Evolutionary conservation across 1,140 invertebrate genomes (phyloP).

Genomic region (Drosophila kepulauana): DNA sequence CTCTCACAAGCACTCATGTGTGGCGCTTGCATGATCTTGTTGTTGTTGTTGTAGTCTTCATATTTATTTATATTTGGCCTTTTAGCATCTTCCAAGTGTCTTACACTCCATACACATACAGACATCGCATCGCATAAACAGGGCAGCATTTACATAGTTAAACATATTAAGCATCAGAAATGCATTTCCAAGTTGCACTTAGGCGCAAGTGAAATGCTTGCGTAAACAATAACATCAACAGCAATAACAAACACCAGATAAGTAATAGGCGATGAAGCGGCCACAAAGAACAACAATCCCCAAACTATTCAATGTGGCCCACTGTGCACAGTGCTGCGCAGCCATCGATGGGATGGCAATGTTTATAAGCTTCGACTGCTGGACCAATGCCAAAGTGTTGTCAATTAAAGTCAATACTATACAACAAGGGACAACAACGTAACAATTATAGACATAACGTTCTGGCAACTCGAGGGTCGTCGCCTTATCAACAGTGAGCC

Average conservation of each 20-base stretch:
- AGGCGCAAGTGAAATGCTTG: constrained; percentile 72
- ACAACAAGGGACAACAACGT: constrained; percentile 42
- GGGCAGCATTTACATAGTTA: constrained; percentile 74
- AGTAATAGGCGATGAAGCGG: constrained; percentile 38
- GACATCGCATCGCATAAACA: constrained; percentile 60
- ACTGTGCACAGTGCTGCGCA: constrained; percentile 42
- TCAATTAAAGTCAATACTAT: constrained; percentile 77
- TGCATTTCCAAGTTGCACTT: constrained; percentile 54
- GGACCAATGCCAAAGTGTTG: constrained; percentile 60
- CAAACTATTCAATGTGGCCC: constrained; percentile 22
- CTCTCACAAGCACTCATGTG: constrained; percentile 65
- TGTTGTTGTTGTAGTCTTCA: constrained; percentile 42
- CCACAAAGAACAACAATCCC: constrained; percentile 3
- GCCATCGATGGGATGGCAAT: constrained; percentile 2
- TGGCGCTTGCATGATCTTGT: constrained; percentile 15
- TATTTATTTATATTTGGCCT: constrained; percentile 81
- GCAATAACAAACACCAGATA: constrained; percentile 38
- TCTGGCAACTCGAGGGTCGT: constrained; percentile 38
- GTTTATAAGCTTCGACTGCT: constrained; percentile 18
- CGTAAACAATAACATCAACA: constrained; percentile 69
- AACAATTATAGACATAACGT: constrained; percentile 42
- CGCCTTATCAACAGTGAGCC: constrained; percentile 53
- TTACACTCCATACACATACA: constrained; percentile 44
- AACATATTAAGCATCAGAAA: constrained; percentile 71
- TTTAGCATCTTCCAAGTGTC: constrained; percentile 76